phyloP scores from a whole-genome alignment of 2,888 invertebrate species.

The Meteorus cinctellus region DNA sequence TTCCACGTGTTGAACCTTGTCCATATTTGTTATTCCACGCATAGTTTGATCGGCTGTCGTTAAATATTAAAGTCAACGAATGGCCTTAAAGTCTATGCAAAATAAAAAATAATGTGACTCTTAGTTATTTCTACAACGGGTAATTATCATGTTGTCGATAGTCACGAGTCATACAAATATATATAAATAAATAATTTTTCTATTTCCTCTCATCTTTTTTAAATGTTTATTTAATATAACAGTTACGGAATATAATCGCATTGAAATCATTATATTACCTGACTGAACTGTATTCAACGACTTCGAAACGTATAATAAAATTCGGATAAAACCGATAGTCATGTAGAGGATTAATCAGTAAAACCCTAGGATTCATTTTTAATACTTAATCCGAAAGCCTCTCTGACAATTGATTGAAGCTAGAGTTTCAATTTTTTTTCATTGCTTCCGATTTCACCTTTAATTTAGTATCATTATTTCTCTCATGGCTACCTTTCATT shows the following conservation, averaged over 20 bases:
- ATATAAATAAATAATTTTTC: not conserved
- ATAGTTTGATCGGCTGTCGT: constrained; percentile 68
- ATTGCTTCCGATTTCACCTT: not conserved
- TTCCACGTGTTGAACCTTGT: constrained; percentile 17
- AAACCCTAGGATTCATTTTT: not conserved
- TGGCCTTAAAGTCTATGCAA: constrained; percentile 68
- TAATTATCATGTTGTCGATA: constrained; percentile 47
- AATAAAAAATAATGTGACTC: constrained; percentile 54
- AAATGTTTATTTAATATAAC: constrained; percentile 8
- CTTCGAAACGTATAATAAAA: not conserved
- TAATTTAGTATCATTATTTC: not conserved
- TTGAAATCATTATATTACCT: not conserved
- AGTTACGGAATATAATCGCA: constrained; percentile 16
- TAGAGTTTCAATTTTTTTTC: not conserved
- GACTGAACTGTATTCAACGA: not conserved
- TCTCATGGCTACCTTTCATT: not conserved
- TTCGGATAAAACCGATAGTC: not conserved
- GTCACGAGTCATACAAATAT: constrained; percentile 58
- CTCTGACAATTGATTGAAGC: not conserved
- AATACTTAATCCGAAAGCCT: not conserved
- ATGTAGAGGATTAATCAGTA: constrained; percentile 7
- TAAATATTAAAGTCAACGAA: constrained; percentile 47
- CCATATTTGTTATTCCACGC: constrained; percentile 49
- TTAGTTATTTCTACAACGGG: constrained; percentile 59
- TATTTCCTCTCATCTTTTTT: constrained; percentile 23